A percentile compares a stretch with the other conserved stretches of the same genome.
These are phyloP conservation scores for Eubasilissa regina DNA, from an alignment of 1,140 invertebrate genomes.

Conservation along the genomic window DNA sequence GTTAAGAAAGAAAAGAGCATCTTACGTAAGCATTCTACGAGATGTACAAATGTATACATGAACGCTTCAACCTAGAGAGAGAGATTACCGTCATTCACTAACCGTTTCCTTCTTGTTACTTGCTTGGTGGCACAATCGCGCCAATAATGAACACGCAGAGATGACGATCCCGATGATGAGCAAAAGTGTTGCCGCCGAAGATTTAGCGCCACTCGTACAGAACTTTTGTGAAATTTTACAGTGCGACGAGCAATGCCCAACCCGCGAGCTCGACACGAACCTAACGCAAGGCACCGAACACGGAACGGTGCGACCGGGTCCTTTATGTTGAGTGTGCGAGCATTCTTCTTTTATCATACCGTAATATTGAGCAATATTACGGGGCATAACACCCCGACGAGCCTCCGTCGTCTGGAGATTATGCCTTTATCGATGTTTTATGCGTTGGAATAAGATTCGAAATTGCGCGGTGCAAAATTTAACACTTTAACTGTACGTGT, in stretches of 20 bases:
- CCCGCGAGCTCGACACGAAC: neutral
- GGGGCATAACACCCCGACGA: neutral
- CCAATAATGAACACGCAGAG: too few relatives aligned
- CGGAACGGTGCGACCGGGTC: neutral
- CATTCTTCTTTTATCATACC: conserved; percentile 47
- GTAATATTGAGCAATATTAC: conserved; percentile 45
- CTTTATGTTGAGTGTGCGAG: conserved; percentile 36
- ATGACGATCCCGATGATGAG: too few relatives aligned
- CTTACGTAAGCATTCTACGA: too few relatives aligned
- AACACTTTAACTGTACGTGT: neutral
- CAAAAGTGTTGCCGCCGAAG: too few relatives aligned
- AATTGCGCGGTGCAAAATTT: conserved; percentile 9
- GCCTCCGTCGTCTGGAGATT: neutral
- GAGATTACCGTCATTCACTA: too few relatives aligned
- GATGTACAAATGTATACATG: too few relatives aligned
- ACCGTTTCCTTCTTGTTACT: too few relatives aligned
- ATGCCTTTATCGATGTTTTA: conserved; percentile 23
- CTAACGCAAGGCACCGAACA: neutral
- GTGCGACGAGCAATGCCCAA: neutral
- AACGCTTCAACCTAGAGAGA: too few relatives aligned
- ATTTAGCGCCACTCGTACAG: neutral
- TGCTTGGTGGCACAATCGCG: too few relatives aligned
- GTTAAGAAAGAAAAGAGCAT: too few relatives aligned
- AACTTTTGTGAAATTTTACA: neutral
- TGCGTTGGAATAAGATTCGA: conserved; percentile 21